Evolutionary conservation across 2,113 vertebrate species (phyloP), one percentile per base, ranked within the genome.

Genomic region (Phaetusa simplex): DNA sequence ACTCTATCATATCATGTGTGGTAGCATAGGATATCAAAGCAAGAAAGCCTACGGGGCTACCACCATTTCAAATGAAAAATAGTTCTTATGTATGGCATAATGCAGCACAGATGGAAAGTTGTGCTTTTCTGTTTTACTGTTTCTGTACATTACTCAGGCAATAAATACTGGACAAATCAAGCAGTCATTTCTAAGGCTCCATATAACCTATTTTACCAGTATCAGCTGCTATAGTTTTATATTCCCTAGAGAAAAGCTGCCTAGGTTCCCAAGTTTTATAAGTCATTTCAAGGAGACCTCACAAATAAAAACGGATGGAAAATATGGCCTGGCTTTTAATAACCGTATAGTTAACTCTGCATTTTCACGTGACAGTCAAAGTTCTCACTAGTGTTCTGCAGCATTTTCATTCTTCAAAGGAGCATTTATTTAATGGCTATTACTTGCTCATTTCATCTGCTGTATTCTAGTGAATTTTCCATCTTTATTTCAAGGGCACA

Each of bases 51-150:
- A 72, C 1, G 2, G 95, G 94, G 86, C 88, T 82, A 87, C 95
- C 83, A 93, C 82, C 86, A 95, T 94, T 97, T 90, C 93, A 96
- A 52, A 96, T 97, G 97, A 98, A 98, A 97, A 98, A 98, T 94
- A 93, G 86, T 80, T 94, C 94, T 93, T 95, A 69, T 42, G 73
- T 89, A 90, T 90, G 95, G 97, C 64, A 71, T 98, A 98, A 97
- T 95, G 91, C 90, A 95, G 93, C 91, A 88, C 96, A 97, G 97
- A 98, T 98, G 97, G 97, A 97, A 97, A 98, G 86, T 64, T 88
- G 94, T 66, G 90, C 92, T 90, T 91, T 94, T 88, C 80, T 96
- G 69, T 81, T 97, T 95, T 95, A 91, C 95, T 93, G 53, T 97
- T 97, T 97, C 95, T 95, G 85, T 92, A 53, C 71, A 84, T 96